phyloP scores from a whole-genome alignment of 2,888 invertebrate species.

The Watsonalla binaria region DNA sequence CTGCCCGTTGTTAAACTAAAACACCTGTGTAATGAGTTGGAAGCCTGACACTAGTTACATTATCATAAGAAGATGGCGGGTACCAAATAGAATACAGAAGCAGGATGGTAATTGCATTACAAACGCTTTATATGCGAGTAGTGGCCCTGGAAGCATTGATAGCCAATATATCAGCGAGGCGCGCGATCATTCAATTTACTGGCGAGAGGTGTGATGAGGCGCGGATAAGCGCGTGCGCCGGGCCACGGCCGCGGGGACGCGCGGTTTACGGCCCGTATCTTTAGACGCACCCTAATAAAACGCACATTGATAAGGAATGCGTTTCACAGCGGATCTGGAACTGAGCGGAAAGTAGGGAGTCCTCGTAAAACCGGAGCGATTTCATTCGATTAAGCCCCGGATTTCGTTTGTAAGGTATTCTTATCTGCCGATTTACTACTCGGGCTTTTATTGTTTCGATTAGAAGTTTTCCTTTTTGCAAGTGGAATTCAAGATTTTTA shows the following conservation, averaged over 20 bases:
- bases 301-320: constrained; percentile 1
- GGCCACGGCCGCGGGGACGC: not conserved
- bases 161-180: not conserved
- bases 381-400: not conserved
- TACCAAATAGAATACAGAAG: not conserved
- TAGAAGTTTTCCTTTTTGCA: not conserved
- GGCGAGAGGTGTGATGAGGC: constrained; percentile 8
- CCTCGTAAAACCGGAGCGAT: not conserved
- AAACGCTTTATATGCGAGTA: not conserved
- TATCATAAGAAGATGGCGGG: too few species aligned
- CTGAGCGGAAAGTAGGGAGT: not conserved
- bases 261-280: constrained; percentile 1
- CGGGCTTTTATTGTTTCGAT: not conserved
- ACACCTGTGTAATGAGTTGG: too few species aligned
- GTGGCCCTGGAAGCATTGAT: not conserved
- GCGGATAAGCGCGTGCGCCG: not conserved
- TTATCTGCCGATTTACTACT: not conserved
- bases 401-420: not conserved
- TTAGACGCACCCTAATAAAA: not conserved
- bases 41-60: too few species aligned
- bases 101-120: not conserved
- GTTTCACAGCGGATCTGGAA: constrained; percentile 2
- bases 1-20: too few species aligned
- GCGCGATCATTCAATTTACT: constrained; percentile 13
- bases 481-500: not conserved